Evolutionary conservation across 1,140 invertebrate species (phyloP).

Genomic region (Steinernema khuongi): DNA sequence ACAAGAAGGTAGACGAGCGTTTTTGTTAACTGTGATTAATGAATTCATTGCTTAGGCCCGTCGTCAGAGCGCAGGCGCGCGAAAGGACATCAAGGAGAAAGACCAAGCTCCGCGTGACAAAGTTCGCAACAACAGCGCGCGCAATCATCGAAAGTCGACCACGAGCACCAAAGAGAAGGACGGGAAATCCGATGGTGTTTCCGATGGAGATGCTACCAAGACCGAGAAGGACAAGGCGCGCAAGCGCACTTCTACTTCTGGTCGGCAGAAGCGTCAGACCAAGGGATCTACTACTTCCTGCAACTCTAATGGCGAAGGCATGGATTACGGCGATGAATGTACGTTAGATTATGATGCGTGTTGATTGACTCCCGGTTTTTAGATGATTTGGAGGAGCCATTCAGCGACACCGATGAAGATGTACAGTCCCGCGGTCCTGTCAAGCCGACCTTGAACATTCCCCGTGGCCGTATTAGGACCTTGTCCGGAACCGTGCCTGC

Average conservation of each 20-base stretch:
- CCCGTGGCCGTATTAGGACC: slow-evolving; percentile 55
- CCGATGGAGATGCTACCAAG: background rate
- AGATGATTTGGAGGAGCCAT: slow-evolving; percentile 57
- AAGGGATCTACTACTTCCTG: slow-evolving; percentile 34
- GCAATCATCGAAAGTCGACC: slow-evolving; percentile 28
- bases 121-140: slow-evolving; percentile 18
- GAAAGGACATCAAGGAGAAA: slow-evolving; percentile 21
- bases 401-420: slow-evolving; percentile 57
- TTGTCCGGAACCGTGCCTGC: slow-evolving; percentile 56
- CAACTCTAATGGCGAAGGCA: slow-evolving; percentile 53
- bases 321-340: slow-evolving; percentile 52
- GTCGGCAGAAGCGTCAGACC: background rate
- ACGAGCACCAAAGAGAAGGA: slow-evolving; percentile 6
- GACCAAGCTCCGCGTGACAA: slow-evolving; percentile 16
- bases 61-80: slow-evolving; percentile 17
- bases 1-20: background rate
- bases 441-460: slow-evolving; percentile 53
- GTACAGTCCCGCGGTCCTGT: slow-evolving; percentile 26
- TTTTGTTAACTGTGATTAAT: background rate
- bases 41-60: background rate
- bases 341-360: background rate
- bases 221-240: slow-evolving; percentile 31
- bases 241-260: slow-evolving; percentile 31
- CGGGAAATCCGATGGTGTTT: slow-evolving; percentile 14
- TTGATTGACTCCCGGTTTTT: slow-evolving; percentile 21